A percentile compares a stretch with the other conserved stretches of the same genome.
Conservation (phyloP, 2,113 vertebrate genomes). For the Pan paniscus region DNA sequence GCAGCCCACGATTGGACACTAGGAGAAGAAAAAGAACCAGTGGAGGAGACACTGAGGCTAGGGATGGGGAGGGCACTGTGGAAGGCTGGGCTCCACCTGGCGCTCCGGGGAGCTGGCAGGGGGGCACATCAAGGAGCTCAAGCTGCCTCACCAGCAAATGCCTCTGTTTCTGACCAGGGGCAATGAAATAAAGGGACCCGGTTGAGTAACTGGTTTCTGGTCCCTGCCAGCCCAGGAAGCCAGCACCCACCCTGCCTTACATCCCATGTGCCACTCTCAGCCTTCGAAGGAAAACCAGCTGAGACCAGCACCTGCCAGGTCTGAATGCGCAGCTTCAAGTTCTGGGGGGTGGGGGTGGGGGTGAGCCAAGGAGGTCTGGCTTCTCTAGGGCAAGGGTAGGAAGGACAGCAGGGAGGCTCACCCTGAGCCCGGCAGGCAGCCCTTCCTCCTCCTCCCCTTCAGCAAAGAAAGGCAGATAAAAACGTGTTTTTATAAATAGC, state of each 20-base stretch:
- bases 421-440: conserved; percentile 30
- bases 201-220: neutral
- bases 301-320: conserved; percentile 56
- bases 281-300: conserved; percentile 13
- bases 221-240: neutral
- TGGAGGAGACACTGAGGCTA: neutral
- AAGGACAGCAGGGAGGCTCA: neutral
- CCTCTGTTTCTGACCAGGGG: neutral
- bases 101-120: no score
- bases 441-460: conserved; percentile 73
- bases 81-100: neutral
- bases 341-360: neutral
- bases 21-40: neutral
- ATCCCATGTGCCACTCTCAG: neutral
- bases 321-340: neutral
- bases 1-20: neutral
- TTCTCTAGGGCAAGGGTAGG: neutral
- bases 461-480: conserved; percentile 66
- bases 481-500: conserved; percentile 85
- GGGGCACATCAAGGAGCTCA: neutral
- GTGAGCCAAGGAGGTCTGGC: neutral
- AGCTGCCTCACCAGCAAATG: neutral
- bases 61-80: neutral
- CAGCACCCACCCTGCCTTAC: neutral
- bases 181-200: neutral